Evolutionary conservation across 2,113 vertebrate species (phyloP).

Genomic region (Asarcornis scutulata): DNA sequence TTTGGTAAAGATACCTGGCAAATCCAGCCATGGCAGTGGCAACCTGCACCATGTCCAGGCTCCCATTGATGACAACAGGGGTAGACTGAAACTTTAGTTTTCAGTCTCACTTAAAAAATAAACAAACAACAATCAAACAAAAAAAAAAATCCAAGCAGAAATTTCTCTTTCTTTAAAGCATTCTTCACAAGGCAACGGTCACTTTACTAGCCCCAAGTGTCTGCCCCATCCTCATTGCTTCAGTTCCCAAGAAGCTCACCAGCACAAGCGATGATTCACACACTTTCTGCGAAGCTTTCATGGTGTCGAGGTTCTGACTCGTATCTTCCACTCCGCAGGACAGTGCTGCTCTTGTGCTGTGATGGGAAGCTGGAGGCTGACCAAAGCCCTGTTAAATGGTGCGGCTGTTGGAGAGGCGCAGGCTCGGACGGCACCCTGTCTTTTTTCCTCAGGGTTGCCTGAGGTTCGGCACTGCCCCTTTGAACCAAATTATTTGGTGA

Average conservation of each 20-base stretch:
- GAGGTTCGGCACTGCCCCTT: not conserved
- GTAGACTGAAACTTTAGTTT: not conserved
- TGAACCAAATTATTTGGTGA: not conserved
- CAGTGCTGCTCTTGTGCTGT: not conserved
- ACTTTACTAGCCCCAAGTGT: not conserved
- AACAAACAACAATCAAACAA: accelerated
- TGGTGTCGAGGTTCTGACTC: not conserved
- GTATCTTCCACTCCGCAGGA: not conserved
- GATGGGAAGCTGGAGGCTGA: not conserved
- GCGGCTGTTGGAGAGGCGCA: not conserved
- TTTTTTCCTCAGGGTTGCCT: not conserved
- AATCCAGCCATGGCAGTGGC: accelerated
- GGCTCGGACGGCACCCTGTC: not conserved
- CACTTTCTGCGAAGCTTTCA: not conserved
- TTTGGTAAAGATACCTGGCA: not conserved
- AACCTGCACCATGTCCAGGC: not conserved
- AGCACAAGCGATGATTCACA: not conserved
- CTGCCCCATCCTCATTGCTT: not conserved
- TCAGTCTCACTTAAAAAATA: accelerated
- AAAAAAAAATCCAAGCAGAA: not conserved
- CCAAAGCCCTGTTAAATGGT: not conserved
- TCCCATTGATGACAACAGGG: not conserved
- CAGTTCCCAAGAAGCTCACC: not conserved
- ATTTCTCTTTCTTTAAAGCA: not conserved
- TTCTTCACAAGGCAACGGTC: not conserved